Base-by-base conservation (phyloP, 1,140 invertebrate genomes). In the Trichonephila clavata region DNA sequence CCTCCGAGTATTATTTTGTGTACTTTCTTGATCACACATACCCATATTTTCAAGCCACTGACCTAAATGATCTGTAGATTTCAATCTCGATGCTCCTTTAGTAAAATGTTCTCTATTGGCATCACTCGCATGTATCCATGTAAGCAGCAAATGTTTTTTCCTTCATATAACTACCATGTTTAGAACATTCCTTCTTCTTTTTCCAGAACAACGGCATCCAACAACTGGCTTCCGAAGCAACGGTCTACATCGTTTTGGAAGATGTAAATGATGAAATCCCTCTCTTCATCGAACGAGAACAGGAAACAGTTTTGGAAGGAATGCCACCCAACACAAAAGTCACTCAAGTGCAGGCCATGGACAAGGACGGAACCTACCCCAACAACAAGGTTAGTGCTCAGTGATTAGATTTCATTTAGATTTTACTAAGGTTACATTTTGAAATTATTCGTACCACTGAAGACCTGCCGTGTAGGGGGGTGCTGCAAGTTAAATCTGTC, bases 201-300 rank as follows among this genome's bases (percentile, higher is more conserved):
- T 92, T 87, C 0, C 59, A 94, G 94, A 99, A 99, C 96, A 99
- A 99, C 96, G 98, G 98, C 93, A 98, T 98, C 80, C 98, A 99
- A 95, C 98, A 99, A 96, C 96, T 99, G 94, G 98, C 98, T 65
- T 98, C 98, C 59, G 98, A 99, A 96, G 98, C 98, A 3, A 99
- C 98, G 57, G 98, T 99, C 90, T 98, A 97, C 96, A 98, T 99
- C 95, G 97, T 98, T 96, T 96, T 99, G 86, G 98, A 99, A 96
- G 98, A 99, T 96, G 98, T 99, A 86, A 99, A 99, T 96, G 98
- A 99, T 96, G 98, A 99, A 96, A 99, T 99, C 95, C 98, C 98
- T 7, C 96, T 99, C 93, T 99, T 99, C 96, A 98, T 98, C 93
- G 98, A 99, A 96, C 96, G 98, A 95, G 98, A 99, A 96, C 98